Evolutionary conservation across 1,140 invertebrate genomes (phyloP).

Genomic region (Nasonia giraulti): DNA sequence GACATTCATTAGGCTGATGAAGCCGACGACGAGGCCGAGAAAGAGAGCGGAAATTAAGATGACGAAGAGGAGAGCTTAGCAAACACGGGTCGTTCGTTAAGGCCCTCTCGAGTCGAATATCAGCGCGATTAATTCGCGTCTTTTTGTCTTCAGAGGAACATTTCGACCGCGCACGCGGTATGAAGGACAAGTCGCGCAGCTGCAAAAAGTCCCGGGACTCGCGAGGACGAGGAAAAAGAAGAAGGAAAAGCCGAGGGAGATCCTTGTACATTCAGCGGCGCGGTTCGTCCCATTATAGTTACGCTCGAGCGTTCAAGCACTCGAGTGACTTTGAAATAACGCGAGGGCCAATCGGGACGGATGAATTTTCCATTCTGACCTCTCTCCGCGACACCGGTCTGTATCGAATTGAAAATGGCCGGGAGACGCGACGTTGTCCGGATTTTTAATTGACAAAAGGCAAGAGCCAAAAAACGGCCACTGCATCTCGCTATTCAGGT

Average conservation of each 20-base stretch:
- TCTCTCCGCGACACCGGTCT: too few species aligned
- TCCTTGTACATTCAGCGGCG: constrained; percentile 13
- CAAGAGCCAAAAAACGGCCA: neutral
- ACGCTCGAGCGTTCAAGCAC: constrained; percentile 45
- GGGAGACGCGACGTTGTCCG: too few species aligned
- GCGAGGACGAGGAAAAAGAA: neutral
- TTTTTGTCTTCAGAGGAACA: neutral
- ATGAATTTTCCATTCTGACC: neutral
- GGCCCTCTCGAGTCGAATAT: neutral
- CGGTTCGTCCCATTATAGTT: constrained; percentile 43
- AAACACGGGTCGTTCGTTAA: too few species aligned
- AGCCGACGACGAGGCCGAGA: too few species aligned
- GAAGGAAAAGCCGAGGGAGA: neutral
- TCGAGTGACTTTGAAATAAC: constrained; percentile 10
- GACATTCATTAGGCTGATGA: too few species aligned
- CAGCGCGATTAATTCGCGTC: neutral
- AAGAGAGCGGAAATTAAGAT: neutral
- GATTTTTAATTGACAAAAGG: constrained; percentile 4
- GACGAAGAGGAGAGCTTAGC: neutral
- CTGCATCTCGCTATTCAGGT: too few species aligned
- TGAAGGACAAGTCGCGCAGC: neutral
- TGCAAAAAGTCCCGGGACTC: neutral
- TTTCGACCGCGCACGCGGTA: neutral
- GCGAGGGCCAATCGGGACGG: neutral
- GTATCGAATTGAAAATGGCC: neutral